These are phyloP conservation scores for Pterocles gutturalis DNA, from an alignment of 2,113 vertebrate genomes.

Conservation along the genomic window DNA sequence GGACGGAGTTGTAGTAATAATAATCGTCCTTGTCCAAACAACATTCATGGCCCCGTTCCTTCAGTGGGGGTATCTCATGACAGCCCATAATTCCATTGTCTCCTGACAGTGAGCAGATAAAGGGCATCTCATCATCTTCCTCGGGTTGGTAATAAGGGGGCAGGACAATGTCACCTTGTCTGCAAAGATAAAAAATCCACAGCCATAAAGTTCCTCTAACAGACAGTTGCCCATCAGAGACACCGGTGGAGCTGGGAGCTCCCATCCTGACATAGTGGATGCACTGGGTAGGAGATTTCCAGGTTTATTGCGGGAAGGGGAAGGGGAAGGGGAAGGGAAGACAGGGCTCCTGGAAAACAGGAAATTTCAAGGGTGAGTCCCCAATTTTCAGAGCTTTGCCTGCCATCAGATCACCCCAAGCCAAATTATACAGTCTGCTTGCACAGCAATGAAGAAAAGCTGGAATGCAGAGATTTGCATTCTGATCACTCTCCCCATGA, in stretches of 20 bases:
- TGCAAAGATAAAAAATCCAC: slow-evolving; percentile 43
- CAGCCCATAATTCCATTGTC: slow-evolving; percentile 99
- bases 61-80: slow-evolving; percentile 87
- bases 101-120: slow-evolving; percentile 95
- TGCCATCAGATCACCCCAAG: neutral
- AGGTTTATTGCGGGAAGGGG: neutral
- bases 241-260: neutral
- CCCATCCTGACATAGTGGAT: neutral
- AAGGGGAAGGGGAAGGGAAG: too few relatives aligned
- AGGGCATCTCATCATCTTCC: slow-evolving; percentile 95
- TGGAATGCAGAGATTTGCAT: neutral
- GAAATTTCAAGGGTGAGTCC: neutral
- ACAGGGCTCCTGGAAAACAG: neutral
- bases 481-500: neutral
- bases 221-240: neutral
- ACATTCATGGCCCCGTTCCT: slow-evolving; percentile 88
- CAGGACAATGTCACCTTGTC: slow-evolving; percentile 86
- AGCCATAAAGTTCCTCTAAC: neutral
- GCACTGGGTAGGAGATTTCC: neutral
- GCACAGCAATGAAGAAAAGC: neutral
- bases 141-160: slow-evolving; percentile 92
- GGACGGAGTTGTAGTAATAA: slow-evolving; percentile 85
- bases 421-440: neutral
- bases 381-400: neutral
- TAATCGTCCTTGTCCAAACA: slow-evolving; percentile 93